These are phyloP conservation scores for Talpa occidentalis DNA, from an alignment of 2,113 vertebrate species.

Conservation along the genomic window DNA sequence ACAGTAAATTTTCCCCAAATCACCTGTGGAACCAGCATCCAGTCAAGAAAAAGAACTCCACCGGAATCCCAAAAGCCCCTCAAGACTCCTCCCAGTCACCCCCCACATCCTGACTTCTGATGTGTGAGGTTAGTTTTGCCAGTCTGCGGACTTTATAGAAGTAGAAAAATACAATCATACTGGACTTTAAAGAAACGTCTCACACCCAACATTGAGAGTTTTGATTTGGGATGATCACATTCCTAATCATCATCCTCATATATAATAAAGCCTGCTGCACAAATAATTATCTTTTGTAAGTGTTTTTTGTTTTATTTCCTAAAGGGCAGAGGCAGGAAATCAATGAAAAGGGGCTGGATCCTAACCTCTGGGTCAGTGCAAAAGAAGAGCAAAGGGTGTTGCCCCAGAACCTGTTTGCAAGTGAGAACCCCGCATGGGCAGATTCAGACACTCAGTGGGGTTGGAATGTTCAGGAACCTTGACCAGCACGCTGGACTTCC, in stretches of 20 bases:
- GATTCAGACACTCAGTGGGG: not conserved
- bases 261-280: not conserved
- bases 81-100: not conserved
- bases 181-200: not conserved
- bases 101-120: not conserved
- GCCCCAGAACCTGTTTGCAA: not conserved
- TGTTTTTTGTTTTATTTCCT: conserved; percentile 1
- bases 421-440: not conserved
- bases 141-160: not conserved
- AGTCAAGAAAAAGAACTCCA: not conserved
- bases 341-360: not conserved
- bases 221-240: not conserved
- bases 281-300: not conserved
- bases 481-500: not conserved
- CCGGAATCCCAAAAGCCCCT: not conserved
- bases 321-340: not conserved
- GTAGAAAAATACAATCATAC: not conserved
- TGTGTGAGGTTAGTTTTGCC: not conserved
- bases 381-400: not conserved
- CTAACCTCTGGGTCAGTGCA: not conserved
- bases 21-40: not conserved
- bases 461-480: not conserved
- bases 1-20: not conserved
- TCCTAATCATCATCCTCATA: not conserved
- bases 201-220: not conserved